These are phyloP conservation scores for Oconnorella tubifera DNA, from an alignment of 2,888 invertebrate species.

Conservation along the genomic window DNA sequence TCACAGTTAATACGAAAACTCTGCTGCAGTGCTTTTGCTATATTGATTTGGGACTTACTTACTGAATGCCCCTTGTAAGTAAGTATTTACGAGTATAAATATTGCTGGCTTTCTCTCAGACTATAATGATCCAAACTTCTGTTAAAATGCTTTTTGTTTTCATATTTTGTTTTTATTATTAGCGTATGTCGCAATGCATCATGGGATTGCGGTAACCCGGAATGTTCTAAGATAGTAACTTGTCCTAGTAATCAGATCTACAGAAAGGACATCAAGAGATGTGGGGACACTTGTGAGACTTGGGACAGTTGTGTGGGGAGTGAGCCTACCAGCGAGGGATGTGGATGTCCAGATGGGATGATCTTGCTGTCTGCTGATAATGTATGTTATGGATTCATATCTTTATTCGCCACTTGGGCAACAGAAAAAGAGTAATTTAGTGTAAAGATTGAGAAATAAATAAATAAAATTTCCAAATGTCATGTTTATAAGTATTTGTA, in stretches of 20 bases:
- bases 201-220: conserved; percentile 27
- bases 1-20: too few relatives aligned
- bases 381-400: not conserved
- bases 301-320: conserved; percentile 10
- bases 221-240: conserved; percentile 22
- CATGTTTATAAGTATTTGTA: too few relatives aligned
- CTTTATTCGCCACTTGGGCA: not conserved
- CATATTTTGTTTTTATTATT: not conserved
- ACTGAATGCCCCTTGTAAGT: too few relatives aligned
- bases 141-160: too few relatives aligned
- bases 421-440: too few relatives aligned
- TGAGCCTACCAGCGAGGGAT: conserved; percentile 20
- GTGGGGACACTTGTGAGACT: conserved; percentile 29
- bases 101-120: too few relatives aligned
- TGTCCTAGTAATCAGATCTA: conserved; percentile 30
- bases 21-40: too few relatives aligned
- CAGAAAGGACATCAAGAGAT: conserved; percentile 21
- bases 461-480: too few relatives aligned
- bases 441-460: too few relatives aligned
- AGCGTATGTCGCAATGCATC: conserved; percentile 28
- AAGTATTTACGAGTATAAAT: too few relatives aligned
- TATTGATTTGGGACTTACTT: too few relatives aligned
- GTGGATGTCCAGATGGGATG: conserved; percentile 26
- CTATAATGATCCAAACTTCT: too few relatives aligned
- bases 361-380: conserved; percentile 11